Base-by-base conservation (phyloP, 1,140 invertebrate species). In the Eciton burchellii region DNA sequence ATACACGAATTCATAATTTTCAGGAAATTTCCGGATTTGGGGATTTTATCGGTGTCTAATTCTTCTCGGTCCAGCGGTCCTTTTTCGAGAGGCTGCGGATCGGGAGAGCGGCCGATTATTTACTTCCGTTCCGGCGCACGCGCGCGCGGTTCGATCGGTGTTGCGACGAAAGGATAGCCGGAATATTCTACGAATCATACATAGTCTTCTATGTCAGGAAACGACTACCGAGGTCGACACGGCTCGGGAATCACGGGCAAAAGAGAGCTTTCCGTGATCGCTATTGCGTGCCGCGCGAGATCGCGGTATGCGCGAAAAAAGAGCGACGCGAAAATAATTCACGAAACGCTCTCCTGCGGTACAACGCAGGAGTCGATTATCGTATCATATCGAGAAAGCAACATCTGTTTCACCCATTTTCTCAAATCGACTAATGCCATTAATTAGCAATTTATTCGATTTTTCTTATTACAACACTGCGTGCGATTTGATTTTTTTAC, bases 251-350 rank as follows among this genome's bases (percentile, higher is more conserved):
- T 49, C 63, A 79, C 49, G 62, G 19, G 74, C 74, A 70, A 79
- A 79, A 79, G 63, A 79, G 74, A 66, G 24, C 63, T 68, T 35
- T 68, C 66, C 49, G 74, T 70, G 74, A 57, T 77, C 35, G 35
- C 41, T 43, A 68, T 77, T 79, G 52, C 19, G 47, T 65, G 73
- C 35, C 52, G 70, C 49, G 72, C n/a, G 52, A 79, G 56, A 68
- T n/a, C 62, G 56, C 62, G 56, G 63, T 56, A 57, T 21, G 49
- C 74, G 41, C 56, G 49, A 56, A 68, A 79, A 79, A 35, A 45
- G 49, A 66, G 35, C 49, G n/a, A 79, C 29, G n/a, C 43, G 26
- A 62, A 79, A 68, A 43, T 49, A 19, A 57, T 57, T 21, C 19
- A 14, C 8, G 4, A 77, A 68, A 26, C 6, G n/a, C 49, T 68